Evolutionary conservation across 2,113 vertebrate genomes (phyloP), one percentile per base, ranked within the genome.

Genomic region (Hymenochirus boettgeri): DNA sequence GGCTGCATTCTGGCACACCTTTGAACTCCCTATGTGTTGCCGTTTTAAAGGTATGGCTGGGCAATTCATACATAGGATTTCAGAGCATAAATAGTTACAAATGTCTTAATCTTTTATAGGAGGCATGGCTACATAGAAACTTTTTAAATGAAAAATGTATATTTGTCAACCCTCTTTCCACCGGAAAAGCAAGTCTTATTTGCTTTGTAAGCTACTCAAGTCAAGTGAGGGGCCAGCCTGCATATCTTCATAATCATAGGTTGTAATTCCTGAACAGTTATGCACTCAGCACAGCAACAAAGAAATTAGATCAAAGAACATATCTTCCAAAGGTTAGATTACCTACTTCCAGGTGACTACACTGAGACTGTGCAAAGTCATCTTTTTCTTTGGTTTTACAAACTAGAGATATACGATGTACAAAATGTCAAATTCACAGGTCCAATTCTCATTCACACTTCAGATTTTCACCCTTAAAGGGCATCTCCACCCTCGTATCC

Each of bases 271-370:
- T 42, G 23, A 52, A n/a, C n/a, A n/a, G 33, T 47, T 21, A 59
- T 52, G 46, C 56, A 24, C 45, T 67, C 29, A 59, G 55, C 55
- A 48, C 27, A n/a, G 63, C 45, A 65, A 65, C 63, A 65, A 66
- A 66, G 42, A 67, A 59, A 67, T 67, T 67, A 67, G 63, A 66
- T 66, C 63, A 66, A 57, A 58, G 4, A 26, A 31, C 17, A 12
- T 8, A 13, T 25, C 26, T 59, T 47, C n/a, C 64, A 21, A 52
- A 47, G 56, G 64, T 26, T 52, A 39, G 33, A 52, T 52, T 67
- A 52, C 56, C 52, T 33, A 59, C 29, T 58, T 66, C 57, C 46
- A 57, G 55, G 26, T 22, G 55, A 66, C 55, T 59, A 50, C 51
- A 52, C 10, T 19, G 22, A 50, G 31, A 50, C 31, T 8, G 42